Base-by-base conservation (phyloP, 2,113 vertebrate species). In the Oryzias javanicus region DNA sequence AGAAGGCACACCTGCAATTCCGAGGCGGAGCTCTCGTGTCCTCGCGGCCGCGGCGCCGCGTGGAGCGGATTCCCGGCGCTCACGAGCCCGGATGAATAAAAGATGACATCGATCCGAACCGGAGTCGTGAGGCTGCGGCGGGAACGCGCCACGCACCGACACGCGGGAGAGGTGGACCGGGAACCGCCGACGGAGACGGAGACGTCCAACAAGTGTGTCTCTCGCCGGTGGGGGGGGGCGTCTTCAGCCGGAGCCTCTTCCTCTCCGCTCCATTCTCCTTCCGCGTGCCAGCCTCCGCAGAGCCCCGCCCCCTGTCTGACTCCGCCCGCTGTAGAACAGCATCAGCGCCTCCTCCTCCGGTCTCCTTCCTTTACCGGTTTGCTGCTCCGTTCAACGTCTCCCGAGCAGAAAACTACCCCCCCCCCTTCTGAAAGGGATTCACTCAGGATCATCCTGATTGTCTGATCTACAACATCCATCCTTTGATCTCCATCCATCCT, bases 231-330 rank as follows among this genome's bases (percentile, higher is more conserved):
- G 45, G 35, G 17, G 29, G 15, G 49, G 25, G 17, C 5, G 49
- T 47, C 44, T 47, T 75, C 62, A 20, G 46, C 42, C 49, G 3
- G 41, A 35, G 19, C 54, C 67, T 54, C 70, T 73, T 73, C 68
- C 60, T 70, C n/a, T 59, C 60, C 55, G 4, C 2, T 57, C 24
- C 27, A 42, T 54, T 74, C 79, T 70, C 53, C 85, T 81, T 87
- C 85, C 80, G 78, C 76, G 51, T 81, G 70, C 10, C 59, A 73
- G 79, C 80, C 68, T 55, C 63, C 20, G 16, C 27, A 49, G 74
- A 72, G 80, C 82, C 81, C 84, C 82, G 67, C 76, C 76, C 79
- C 81, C 76, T 70, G n/a, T 8, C 35, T 35, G 35, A 35, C 35
- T 12, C 35, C 35, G 35, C 35, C 35, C 10, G 25, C 25, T 27